Conservation (phyloP, 2,113 vertebrate genomes). For the Proteles cristata region DNA sequence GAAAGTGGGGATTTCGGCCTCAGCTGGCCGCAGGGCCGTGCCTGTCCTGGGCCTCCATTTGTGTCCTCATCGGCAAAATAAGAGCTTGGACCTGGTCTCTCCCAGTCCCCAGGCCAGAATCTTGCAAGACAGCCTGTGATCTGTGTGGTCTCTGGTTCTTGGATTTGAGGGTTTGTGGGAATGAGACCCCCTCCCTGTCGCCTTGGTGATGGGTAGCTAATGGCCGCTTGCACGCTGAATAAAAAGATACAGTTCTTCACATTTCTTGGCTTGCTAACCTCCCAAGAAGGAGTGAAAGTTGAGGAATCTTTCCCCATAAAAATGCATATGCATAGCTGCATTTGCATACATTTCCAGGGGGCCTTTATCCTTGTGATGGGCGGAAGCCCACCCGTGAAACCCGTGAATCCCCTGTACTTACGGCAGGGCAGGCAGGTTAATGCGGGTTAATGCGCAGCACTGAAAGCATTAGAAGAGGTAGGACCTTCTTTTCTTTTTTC, state of each 20-base stretch:
- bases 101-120: background rate
- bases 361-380: background rate
- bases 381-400: background rate
- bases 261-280: background rate
- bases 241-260: background rate
- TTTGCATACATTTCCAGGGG: background rate
- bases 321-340: background rate
- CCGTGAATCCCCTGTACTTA: fast-evolving
- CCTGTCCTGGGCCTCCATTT: background rate
- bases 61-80: background rate
- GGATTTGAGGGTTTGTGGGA: background rate
- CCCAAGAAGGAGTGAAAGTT: background rate
- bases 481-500: background rate
- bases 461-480: background rate
- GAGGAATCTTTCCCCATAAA: background rate
- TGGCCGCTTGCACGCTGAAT: background rate
- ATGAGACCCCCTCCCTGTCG: background rate
- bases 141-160: background rate
- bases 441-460: background rate
- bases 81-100: background rate
- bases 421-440: too few relatives aligned
- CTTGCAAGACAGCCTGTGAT: background rate
- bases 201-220: background rate
- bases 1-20: background rate
- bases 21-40: fast-evolving